Evolutionary conservation across 30 jellyfish, hydroid and myxozoan genomes (phyloP), one percentile per base, ranked within the genome.

Genomic region (Cassiopea andromeda): DNA sequence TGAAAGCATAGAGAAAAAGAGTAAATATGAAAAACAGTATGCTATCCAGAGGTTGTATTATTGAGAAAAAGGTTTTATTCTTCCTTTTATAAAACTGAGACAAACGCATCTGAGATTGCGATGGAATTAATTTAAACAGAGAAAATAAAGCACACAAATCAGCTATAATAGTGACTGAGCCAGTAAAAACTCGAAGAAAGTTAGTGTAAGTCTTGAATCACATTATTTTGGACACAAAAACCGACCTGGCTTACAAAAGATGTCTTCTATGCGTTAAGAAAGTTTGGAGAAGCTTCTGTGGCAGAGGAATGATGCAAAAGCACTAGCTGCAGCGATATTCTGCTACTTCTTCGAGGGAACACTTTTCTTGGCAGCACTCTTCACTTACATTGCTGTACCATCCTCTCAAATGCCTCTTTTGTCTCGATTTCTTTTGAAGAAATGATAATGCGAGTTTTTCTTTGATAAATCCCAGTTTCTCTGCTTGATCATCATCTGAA

Each of bases 361-460:
- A 85, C 7, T 80, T 85, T 45, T 85, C 93, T 0, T 85, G 38
- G 87, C 93, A 85, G 70, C 93, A 85, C 59, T 85, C 93, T 73
- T 85, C 93, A 44, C 59, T 75, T 8, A 78, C 85, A 73, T 85
- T 75, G 80, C 85, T 73, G 75, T 44, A 59, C 82, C 82, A 85
- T 1, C 57, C 44, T 8, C 59, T 43, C 50, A 61, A 38, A 38
- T 46, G 73, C 46, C 93, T 59, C 19, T 48, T 54, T 16, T 45
- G 76, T 59, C 93, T 73, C 43, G 46, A 15, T 2, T 43, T 85
- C 70, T 57, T 75, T 44, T 44, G 47, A 2, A 85, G 66, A 61
- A 73, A 82, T 44, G 82, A 60, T 19, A 48, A 38, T 44, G 90
- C 90, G 13, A 16, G 27, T 82, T 67, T 46, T 44, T 66, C 72